Conservation (phyloP, 1,140 invertebrate species). For the Psilanteris sp. region DNA sequence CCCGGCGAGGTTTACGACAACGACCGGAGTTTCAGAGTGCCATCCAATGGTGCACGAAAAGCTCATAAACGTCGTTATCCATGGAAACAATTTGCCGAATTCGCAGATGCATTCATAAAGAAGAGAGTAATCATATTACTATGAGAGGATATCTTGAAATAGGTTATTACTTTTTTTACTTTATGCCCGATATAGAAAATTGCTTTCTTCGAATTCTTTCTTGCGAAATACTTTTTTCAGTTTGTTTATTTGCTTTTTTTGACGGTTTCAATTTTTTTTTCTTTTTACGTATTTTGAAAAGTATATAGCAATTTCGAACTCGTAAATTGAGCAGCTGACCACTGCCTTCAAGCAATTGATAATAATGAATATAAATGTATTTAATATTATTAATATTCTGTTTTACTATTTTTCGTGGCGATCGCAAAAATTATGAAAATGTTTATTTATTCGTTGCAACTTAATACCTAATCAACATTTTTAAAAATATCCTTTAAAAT, state of each 20-base stretch:
- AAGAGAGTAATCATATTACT: constrained; percentile 63
- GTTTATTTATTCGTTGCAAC: no score
- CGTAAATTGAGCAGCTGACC: no score
- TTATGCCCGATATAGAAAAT: constrained; percentile 30
- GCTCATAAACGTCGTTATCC: constrained; percentile 68
- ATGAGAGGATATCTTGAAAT: constrained; percentile 43
- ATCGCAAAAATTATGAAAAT: no score
- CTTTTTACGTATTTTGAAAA: no score
- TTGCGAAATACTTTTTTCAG: not conserved
- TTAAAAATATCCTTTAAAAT: no score
- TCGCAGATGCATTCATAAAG: constrained; percentile 64
- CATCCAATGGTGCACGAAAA: constrained; percentile 64
- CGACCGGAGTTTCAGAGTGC: constrained; percentile 60
- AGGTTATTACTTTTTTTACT: constrained; percentile 39
- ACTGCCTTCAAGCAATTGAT: no score
- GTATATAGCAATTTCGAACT: no score
- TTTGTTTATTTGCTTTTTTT: constrained; percentile 3
- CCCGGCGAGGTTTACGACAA: constrained; percentile 68
- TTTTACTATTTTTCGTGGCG: no score
- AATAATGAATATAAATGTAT: no score
- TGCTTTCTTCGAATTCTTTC: constrained; percentile 8
- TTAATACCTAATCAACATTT: no score
- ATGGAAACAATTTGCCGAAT: constrained; percentile 66
- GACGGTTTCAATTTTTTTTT: constrained; percentile 9
- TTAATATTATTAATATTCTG: no score